Evolutionary conservation across 1,140 invertebrate genomes (phyloP), one percentile per base, ranked within the genome.

Genomic region (Hydropsyche tenuis): DNA sequence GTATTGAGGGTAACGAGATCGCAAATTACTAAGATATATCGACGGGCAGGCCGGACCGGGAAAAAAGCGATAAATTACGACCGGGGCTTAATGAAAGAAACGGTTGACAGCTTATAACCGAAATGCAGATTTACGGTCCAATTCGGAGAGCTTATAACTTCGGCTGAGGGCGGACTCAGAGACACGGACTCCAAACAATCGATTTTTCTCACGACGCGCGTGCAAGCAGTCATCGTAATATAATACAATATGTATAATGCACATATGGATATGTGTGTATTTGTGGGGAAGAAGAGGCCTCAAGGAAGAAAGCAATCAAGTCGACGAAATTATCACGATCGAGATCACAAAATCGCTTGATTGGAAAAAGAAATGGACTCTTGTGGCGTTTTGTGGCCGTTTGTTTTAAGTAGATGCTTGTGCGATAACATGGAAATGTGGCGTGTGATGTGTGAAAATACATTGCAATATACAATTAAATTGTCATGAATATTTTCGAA

Each of bases 101-200:
- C 64, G 69, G 72, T 69, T 77, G 75, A 77, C 73, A 71, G 75
- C 75, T 72, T 64, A 72, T 76, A 76, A 74, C 73, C 75, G 69
- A 77, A 74, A 77, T 74, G 63, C 72, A 77, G 70, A 74, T 77
- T 77, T 77, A 77, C 75, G 75, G 72, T 60, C 68, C 69, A 64
- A 69, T 69, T 73, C 69, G 68, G 63, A 72, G 71, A 69, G 53
- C 73, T 45, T 68, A 64, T 60, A 69, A 69, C 69, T 63, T 75
- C 53, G 68, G 68, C 48, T 37, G 68, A 70, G 51, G 68, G 68
- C 68, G 68, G 23, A 37, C 68, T n/a, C 68, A 1, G 48, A n/a
- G 27, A 14, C 18, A 23, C 22, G n/a, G n/a, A 56, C 46, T 27
- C 46, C 68, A 70, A 70, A 70, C 68, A 70, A 70, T 70, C 68